Base-by-base conservation (phyloP, 2,113 vertebrate species). In the Pseudopipra pipra region DNA sequence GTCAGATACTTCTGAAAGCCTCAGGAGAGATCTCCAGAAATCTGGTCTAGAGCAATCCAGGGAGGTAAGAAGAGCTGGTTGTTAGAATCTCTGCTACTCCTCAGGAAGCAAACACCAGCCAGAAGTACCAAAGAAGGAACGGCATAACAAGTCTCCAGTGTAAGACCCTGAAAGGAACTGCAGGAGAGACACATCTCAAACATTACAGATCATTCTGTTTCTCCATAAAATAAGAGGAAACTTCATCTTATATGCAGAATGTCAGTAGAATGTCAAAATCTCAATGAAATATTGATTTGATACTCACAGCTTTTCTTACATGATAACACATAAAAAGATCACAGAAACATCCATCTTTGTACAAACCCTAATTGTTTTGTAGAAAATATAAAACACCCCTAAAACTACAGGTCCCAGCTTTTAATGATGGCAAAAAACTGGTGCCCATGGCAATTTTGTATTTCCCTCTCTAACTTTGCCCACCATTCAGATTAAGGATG, bases 141-240 rank as follows among this genome's bases (percentile, higher is more conserved):
- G 52, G 23, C 0, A 0, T 7, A 87, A 37, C 22, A 70, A 22
- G 72, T 33, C 49, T 83, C 37, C 33, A 47, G 67, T 80, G 6
- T 14, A 83, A 80, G 19, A 66, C 22, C 49, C 55, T 58, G 31
- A 83, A 84, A 59, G 47, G 52, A 89, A 67, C 15, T n/a, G 35
- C 43, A 79, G 35, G 52, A 71, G 5, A 80, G 14, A 61, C 63
- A 47, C 5, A 23, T 24, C 59, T 68, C 76, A 33, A 80, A 43
- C 8, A 49, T n/a, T 39, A 66, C 0, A 63, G 37, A 54, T 39
- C 1, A 0, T 12, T 92, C 67, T 0, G 1, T 65, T 83, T 41
- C 52, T 80, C 65, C 39, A 51, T 14, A 63, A 77, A 85, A 13
- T 23, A 80, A 54, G 62, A 83, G 20, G 12, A 66, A 83, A 51